Percentiles rank a stretch among this genome's conserved stretches.
Conservation (phyloP, 2,113 vertebrate species). For the Polyodon spathula region DNA sequence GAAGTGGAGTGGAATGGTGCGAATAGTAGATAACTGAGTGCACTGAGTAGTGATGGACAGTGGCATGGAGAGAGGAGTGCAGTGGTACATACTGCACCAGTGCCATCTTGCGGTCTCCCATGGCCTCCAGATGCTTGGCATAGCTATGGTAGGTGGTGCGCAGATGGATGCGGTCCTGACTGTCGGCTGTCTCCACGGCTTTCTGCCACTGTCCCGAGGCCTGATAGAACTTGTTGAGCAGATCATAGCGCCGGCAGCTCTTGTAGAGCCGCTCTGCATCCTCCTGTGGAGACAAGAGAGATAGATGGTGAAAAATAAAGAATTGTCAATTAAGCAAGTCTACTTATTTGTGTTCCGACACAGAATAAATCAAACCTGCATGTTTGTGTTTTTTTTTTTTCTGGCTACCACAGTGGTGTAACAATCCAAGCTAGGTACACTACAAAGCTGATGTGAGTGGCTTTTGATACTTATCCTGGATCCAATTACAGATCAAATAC, state of each 20-base stretch:
- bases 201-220: slow-evolving; percentile 80
- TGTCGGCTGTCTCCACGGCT: slow-evolving; percentile 72
- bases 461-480: too few species aligned
- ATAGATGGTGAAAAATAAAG: slow-evolving; percentile 9
- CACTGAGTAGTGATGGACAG: not conserved
- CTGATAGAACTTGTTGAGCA: slow-evolving; percentile 86
- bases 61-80: not conserved
- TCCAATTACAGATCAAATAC: too few species aligned
- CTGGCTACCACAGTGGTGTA: too few species aligned
- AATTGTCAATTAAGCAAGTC: too few species aligned
- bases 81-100: slow-evolving; percentile 61
- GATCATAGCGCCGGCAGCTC: slow-evolving; percentile 74
- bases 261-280: slow-evolving; percentile 79
- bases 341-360: too few species aligned
- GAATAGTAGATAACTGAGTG: too few species aligned
- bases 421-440: too few species aligned
- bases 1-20: too few species aligned
- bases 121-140: slow-evolving; percentile 79
- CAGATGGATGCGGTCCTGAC: slow-evolving; percentile 74
- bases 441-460: too few species aligned
- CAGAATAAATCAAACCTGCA: too few species aligned
- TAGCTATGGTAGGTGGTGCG: slow-evolving; percentile 86
- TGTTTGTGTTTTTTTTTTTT: too few species aligned
- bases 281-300: slow-evolving; percentile 55
- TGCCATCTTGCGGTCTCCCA: slow-evolving; percentile 51